Evolutionary conservation across 2,888 invertebrate species (phyloP).

Genomic region (Leucoptera coffeella): DNA sequence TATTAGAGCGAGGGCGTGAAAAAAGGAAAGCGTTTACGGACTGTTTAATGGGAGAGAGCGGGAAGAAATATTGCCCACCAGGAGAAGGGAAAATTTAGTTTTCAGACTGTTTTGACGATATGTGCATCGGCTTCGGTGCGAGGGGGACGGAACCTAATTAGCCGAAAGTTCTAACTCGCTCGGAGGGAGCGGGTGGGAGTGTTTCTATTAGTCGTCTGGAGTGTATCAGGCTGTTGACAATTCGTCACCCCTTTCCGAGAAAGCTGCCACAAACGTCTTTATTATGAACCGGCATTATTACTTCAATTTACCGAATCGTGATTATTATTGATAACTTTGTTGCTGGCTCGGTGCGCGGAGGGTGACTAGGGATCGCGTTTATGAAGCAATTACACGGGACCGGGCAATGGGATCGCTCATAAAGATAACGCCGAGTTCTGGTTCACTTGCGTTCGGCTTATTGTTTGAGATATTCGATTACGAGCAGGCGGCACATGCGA

Average conservation of each 20-base stretch:
- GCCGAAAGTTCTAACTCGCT: conserved; percentile 42
- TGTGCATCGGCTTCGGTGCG: conserved; percentile 42
- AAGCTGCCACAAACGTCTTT: conserved; percentile 42
- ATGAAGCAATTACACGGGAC: conserved; percentile 9
- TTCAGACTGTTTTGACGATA: conserved; percentile 49
- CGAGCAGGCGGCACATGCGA: too few relatives aligned
- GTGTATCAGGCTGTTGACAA: conserved; percentile 50
- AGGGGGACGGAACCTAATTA: conserved; percentile 45
- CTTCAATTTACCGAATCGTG: conserved; percentile 37
- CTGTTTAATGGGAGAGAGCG: conserved; percentile 52
- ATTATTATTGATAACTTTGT: conserved; percentile 48
- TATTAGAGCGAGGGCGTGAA: conserved; percentile 54
- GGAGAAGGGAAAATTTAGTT: conserved; percentile 51
- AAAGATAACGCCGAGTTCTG: too few relatives aligned
- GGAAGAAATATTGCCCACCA: conserved; percentile 51
- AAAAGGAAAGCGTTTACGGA: conserved; percentile 55
- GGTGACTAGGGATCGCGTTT: conserved; percentile 5
- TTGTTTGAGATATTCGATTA: too few relatives aligned
- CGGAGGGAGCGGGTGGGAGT: conserved; percentile 24
- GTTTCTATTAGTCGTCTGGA: conserved; percentile 53
- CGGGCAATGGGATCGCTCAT: conserved; percentile 3
- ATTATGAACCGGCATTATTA: conserved; percentile 32
- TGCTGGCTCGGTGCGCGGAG: conserved; percentile 12
- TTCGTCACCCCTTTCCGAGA: conserved; percentile 49
- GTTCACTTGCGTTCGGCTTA: too few relatives aligned